Base-by-base conservation (phyloP, 1,140 invertebrate genomes). In the Cyrtorhinus lividipennis region DNA sequence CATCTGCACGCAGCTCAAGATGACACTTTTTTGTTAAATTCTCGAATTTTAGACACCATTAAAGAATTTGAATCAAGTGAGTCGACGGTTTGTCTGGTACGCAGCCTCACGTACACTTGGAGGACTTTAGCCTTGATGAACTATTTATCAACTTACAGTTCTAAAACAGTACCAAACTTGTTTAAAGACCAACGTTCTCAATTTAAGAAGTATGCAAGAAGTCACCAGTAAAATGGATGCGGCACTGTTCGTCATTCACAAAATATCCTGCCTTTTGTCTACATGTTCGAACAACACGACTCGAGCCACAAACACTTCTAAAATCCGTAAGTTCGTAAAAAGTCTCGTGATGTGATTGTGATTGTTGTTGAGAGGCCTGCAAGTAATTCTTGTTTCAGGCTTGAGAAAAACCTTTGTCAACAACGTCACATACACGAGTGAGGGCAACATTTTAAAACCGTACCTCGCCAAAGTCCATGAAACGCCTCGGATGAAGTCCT, bases 401-500 rank as follows among this genome's bases (percentile, higher is more conserved):
- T 20, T 13, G 18, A 53, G 48, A 15, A 53, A 12, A 53, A 53
- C 5, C 48, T 22, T 22, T 22, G 12, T 20, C 48, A 53, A 53
- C 5, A 53, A 53, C 18, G 18, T 53, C 8, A 53, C 48, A 3
- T 53, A 5, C 48, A 53, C 48, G 10, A 5, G 10, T 53, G 48
- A 53, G 20, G 18, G 12, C 20, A 22, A 5, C 12, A 8, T 53
- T 22, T 20, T 53, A 22, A 53, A 53, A 53, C 48, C 48, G 48
- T 53, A 53, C 20, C 20, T 53, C 10, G 20, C 20, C 10, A 12
- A 22, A 53, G 48, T 53, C 3, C 5, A 22, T 13, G 8, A 53
- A 53, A 53, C 48, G 48, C 48, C 48, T 53, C 48, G 48, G 10
- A 10, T 53, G 48, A 53, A 53, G 20, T 53, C 48, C 5, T 53